Base-by-base conservation (phyloP, 2,113 vertebrate species). In the Pungitius pungitius region DNA sequence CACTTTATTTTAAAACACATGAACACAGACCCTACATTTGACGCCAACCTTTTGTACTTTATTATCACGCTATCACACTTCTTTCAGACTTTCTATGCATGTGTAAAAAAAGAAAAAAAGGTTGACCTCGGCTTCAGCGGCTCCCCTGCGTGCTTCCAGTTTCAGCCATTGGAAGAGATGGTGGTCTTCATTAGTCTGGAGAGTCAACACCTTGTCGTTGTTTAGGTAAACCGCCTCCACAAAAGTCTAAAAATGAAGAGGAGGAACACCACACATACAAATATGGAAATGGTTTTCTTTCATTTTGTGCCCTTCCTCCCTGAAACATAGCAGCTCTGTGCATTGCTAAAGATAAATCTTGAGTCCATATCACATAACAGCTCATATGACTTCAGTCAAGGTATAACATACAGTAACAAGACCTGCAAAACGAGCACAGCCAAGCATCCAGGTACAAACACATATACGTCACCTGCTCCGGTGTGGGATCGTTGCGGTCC, bases 91-190 rank as follows among this genome's bases (percentile, higher is more conserved):
- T 17, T 49, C 14, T 33, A 15, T 55, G 27, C 14, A 61, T 40
- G 14, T 9, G 9, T 33, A 42, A 55, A 6, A 39, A 18, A 8
- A 18, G n/a, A 56, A 18, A 9, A 8, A 17, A 40, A 3, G 4
- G 4, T 86, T 35, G 5, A 95, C 94, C 92, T 95, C 93, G 0
- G 94, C 94, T 6, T 93, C 91, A 30, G 89, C 82, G 12, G 83
- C 90, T 26, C 94, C 94, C 14, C 83, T 92, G 22, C 80, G 80
- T 3, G 94, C 94, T 86, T 95, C 93, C 9, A 88, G 90, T 77
- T 92, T 94, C 11, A 95, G 86, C 94, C 94, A 95, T 26, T 93
- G 89, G 78, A 95, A 95, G 58, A 95, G 82, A 56, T 95, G 93
- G 37, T 94, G 91, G 11, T 94, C 69, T 66, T 93, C 78, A 47